Evolutionary conservation across 2,888 invertebrate species (phyloP).

Genomic region (Pyrrhosoma nymphula): DNA sequence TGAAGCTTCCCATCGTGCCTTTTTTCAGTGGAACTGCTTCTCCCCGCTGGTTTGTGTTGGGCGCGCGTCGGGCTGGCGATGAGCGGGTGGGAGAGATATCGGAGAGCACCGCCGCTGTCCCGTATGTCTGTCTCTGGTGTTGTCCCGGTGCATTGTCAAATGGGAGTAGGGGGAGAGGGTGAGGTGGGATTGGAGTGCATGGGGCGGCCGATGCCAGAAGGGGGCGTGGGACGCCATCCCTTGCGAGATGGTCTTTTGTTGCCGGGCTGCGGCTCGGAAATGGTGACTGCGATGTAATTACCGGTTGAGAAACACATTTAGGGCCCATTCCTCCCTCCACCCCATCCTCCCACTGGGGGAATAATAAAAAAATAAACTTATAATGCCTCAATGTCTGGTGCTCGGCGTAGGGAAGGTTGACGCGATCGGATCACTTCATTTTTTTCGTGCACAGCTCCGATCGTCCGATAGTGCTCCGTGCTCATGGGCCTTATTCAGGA

Average conservation of each 20-base stretch:
- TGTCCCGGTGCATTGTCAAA: too few species aligned
- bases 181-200: too few species aligned
- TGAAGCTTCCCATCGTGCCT: too few species aligned
- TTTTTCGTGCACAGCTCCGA: background rate
- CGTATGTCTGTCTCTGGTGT: too few species aligned
- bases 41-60: too few species aligned
- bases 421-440: background rate
- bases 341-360: background rate
- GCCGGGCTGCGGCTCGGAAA: constrained; percentile 8
- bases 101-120: too few species aligned
- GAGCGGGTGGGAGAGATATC: too few species aligned
- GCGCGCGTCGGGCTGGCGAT: too few species aligned
- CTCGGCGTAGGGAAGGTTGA: background rate
- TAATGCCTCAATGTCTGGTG: background rate
- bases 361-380: background rate
- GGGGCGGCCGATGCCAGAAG: background rate
- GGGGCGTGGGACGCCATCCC: constrained; percentile 36
- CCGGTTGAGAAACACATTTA: constrained; percentile 45
- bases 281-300: constrained; percentile 45
- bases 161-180: too few species aligned
- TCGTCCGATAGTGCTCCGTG: background rate
- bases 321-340: background rate
- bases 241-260: background rate
- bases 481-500: too few species aligned
- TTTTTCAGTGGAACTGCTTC: too few species aligned